Evolutionary conservation across 2,797 vertebrate species (phyloP).

Genomic region (Enteromius viviparus): DNA sequence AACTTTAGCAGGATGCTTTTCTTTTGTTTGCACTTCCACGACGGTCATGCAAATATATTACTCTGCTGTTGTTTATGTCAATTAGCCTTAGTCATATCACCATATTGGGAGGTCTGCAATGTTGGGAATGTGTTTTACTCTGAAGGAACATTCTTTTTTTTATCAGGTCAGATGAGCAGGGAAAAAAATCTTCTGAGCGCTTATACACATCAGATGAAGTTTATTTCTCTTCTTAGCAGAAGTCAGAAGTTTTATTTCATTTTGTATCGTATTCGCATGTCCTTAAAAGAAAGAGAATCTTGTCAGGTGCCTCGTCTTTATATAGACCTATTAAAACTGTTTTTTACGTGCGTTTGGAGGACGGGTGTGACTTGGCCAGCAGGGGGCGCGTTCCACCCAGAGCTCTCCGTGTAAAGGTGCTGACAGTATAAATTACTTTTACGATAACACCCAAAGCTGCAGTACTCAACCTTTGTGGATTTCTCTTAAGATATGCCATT

Average conservation of each 20-base stretch:
- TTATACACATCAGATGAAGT: background rate
- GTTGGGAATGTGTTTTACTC: conserved; percentile 36
- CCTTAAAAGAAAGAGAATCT: background rate
- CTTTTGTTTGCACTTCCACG: conserved; percentile 28
- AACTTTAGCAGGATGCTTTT: conserved; percentile 17
- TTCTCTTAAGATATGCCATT: background rate
- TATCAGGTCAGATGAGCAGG: background rate
- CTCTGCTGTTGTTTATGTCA: conserved; percentile 38
- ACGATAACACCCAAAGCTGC: conserved; percentile 22
- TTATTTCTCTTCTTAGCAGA: background rate
- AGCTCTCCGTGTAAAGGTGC: background rate
- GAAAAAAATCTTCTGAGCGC: too few relatives aligned
- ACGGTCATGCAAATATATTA: conserved; percentile 36
- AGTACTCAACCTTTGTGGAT: conserved; percentile 25
- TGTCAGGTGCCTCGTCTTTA: too few relatives aligned
- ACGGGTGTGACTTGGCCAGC: background rate
- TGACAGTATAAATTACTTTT: conserved; percentile 27
- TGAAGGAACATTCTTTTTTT: conserved; percentile 1
- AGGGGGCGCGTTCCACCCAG: conserved; percentile 9
- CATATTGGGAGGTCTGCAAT: conserved; percentile 43
- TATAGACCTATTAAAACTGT: too few relatives aligned
- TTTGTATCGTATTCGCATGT: background rate
- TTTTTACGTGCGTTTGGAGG: background rate
- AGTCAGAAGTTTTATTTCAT: background rate
- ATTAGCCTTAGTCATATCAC: background rate